These are phyloP conservation scores for Tiliacea citrago DNA, from an alignment of 2,888 invertebrate genomes.

Conservation along the genomic window DNA sequence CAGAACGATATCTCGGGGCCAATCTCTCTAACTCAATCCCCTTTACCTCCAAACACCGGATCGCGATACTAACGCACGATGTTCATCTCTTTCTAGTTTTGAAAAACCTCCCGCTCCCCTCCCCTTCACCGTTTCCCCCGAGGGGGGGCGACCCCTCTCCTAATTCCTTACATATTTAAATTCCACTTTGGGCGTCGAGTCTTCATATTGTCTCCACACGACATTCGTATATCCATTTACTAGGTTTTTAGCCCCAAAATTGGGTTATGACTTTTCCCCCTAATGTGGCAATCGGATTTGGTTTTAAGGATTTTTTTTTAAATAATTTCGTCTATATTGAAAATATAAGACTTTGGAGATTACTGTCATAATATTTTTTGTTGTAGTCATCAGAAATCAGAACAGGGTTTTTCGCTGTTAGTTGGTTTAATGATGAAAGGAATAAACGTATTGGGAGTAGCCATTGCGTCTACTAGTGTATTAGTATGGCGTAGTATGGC, in stretches of 20 bases:
- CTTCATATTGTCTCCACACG: conserved; percentile 89
- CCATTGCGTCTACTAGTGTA: fast-evolving
- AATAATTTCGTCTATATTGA: conserved; percentile 23
- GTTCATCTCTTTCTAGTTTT: conserved; percentile 91
- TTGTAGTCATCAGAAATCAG: not conserved
- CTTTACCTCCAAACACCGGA: conserved; percentile 72
- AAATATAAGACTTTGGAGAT: not conserved
- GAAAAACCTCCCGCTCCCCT: conserved; percentile 81
- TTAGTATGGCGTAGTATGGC: not conserved
- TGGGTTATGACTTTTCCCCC: conserved; percentile 59
- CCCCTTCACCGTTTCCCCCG: conserved; percentile 39
- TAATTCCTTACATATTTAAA: conserved; percentile 91
- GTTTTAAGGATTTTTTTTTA: conserved; percentile 17
- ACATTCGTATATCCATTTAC: conserved; percentile 78
- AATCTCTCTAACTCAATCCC: conserved; percentile 71
- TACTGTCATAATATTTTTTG: conserved; percentile 13
- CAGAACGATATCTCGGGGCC: conserved; percentile 73
- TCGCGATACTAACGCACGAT: conserved; percentile 89
- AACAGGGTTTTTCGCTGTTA: not conserved
- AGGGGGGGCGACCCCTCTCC: conserved; percentile 77
- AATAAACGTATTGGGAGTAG: not conserved
- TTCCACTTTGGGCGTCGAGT: conserved; percentile 88
- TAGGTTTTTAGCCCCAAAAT: conserved; percentile 67
- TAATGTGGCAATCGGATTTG: conserved; percentile 52
- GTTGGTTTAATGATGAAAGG: not conserved